Conservation (phyloP, 2,113 vertebrate genomes). For the Megaleporinus macrocephalus region DNA sequence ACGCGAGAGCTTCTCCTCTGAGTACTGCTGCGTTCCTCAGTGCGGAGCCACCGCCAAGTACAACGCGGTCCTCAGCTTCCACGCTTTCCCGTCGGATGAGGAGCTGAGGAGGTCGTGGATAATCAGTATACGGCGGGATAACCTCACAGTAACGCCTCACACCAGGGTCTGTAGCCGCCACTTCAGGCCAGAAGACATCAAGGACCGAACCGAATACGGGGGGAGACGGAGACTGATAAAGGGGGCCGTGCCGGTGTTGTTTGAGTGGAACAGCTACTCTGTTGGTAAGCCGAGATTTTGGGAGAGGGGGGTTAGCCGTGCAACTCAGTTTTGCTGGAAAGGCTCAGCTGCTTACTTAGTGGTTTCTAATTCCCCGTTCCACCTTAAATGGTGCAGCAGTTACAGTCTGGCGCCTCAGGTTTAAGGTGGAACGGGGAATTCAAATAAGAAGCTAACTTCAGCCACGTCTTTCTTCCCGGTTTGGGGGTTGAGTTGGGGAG, state of each 20-base stretch:
- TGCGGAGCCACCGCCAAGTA: constrained; percentile 17
- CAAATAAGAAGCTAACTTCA: no score
- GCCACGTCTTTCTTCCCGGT: background rate
- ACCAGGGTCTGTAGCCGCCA: constrained; percentile 8
- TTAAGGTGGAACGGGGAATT: no score
- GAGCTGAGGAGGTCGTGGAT: background rate
- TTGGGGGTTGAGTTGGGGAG: no score
- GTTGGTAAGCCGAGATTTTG: background rate
- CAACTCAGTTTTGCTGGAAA: no score
- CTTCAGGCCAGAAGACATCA: constrained; percentile 11
- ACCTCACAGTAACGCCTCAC: background rate
- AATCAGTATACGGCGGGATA: background rate
- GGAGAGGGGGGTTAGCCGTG: no score
- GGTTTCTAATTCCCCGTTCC: no score
- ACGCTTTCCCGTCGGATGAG: constrained; percentile 1
- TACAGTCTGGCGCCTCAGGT: no score
- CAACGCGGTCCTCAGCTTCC: constrained; percentile 38
- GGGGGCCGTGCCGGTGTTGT: constrained; percentile 16
- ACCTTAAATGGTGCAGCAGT: no score
- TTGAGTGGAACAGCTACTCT: background rate
- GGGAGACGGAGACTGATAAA: background rate
- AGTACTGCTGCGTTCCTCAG: constrained; percentile 19
- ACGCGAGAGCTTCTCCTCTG: background rate
- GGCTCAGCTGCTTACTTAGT: no score
- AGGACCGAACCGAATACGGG: background rate